Evolutionary conservation across 92 coral and sea anemone genomes (phyloP).

Genomic region (Parazoanthus atlanticus): DNA sequence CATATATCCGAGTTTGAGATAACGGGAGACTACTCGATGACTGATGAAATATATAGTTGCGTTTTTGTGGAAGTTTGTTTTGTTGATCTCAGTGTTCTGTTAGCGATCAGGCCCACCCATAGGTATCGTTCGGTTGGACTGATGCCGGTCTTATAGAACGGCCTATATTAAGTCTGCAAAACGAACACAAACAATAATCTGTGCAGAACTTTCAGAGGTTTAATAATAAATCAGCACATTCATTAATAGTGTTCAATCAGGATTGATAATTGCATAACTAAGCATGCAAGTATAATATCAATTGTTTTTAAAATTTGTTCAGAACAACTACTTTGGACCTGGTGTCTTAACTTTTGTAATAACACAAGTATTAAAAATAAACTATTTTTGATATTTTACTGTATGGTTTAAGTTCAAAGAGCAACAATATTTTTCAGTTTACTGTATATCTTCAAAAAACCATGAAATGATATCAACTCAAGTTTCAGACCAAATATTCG

Average conservation of each 20-base stretch:
- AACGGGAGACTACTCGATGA: neutral
- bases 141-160: neutral
- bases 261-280: neutral
- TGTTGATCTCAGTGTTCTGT: neutral
- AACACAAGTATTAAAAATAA: neutral
- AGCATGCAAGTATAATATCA: slow-evolving; percentile 11
- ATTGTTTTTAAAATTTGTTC: neutral
- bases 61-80: neutral
- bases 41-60: neutral
- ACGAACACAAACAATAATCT: neutral
- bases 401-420: no score
- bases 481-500: neutral
- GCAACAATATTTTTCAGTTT: neutral
- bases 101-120: neutral
- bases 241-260: neutral
- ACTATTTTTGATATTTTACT: neutral
- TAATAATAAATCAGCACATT: slow-evolving; percentile 7
- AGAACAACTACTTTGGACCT: neutral
- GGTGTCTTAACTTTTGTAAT: slow-evolving; percentile 1
- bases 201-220: neutral
- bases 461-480: neutral
- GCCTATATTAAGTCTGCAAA: neutral
- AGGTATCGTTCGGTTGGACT: neutral
- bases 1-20: neutral
- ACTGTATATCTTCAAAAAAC: neutral